Evolutionary conservation across 2,113 vertebrate species (phyloP).

Genomic region (Herpailurus yagouaroundi): DNA sequence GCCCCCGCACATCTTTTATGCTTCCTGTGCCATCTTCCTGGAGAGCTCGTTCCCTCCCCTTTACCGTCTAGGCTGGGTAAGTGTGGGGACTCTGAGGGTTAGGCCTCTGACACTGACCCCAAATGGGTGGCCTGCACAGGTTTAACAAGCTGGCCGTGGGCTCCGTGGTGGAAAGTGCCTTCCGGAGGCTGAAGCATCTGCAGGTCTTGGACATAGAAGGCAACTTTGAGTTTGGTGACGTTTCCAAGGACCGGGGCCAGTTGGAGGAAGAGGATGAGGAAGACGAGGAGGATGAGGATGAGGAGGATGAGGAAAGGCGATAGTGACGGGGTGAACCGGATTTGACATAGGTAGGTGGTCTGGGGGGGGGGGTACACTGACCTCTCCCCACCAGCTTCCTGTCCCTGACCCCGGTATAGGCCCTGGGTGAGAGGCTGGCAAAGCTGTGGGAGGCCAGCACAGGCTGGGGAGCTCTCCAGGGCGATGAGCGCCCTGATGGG

Average conservation of each 20-base stretch:
- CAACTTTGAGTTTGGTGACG: constrained; percentile 85
- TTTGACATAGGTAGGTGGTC: constrained; percentile 47
- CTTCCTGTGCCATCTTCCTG: not conserved
- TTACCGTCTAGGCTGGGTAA: not conserved
- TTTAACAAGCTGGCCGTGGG: constrained; percentile 93
- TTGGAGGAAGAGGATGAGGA: constrained; percentile 84
- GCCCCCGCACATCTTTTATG: not conserved
- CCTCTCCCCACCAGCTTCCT: not conserved
- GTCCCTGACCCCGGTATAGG: not conserved
- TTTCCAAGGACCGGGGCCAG: constrained; percentile 82
- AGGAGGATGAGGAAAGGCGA: constrained; percentile 75
- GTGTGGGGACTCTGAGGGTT: not conserved
- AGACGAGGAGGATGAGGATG: constrained; percentile 78
- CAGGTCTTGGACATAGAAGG: constrained; percentile 95
- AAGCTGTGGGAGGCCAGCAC: accelerated
- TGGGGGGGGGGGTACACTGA: no score
- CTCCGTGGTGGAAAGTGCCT: constrained; percentile 91
- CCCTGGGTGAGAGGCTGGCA: not conserved
- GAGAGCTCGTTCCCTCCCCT: no score
- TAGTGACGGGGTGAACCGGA: constrained; percentile 43
- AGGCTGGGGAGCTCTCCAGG: not conserved
- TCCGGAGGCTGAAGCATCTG: constrained; percentile 91
- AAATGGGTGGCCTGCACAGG: constrained; percentile 77
- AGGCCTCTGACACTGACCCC: not conserved
- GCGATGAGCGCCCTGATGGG: accelerated